Percentiles rank a stretch among this genome's conserved stretches.
phyloP scores from a whole-genome alignment of 2,888 invertebrate species.

The Anagyrus pseudococci region DNA sequence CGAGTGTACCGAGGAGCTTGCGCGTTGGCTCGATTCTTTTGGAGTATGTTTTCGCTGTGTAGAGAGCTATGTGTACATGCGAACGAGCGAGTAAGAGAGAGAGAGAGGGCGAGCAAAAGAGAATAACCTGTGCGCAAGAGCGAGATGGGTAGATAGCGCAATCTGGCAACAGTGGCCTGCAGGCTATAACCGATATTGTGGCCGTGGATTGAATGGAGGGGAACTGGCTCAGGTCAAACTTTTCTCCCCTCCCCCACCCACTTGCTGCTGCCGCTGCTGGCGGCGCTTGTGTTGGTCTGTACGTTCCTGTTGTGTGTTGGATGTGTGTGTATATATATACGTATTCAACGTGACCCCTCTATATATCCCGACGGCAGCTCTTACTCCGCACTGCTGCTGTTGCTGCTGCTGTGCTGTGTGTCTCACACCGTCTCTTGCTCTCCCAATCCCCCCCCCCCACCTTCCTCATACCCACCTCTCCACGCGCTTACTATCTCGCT shows the following conservation, averaged over 20 bases:
- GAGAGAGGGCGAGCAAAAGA: no score
- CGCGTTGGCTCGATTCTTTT: neutral
- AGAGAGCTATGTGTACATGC: neutral
- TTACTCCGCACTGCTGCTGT: slow-evolving; percentile 8
- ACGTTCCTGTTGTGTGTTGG: neutral
- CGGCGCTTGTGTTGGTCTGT: neutral
- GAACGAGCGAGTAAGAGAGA: slow-evolving; percentile 26
- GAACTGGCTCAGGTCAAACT: slow-evolving; percentile 61
- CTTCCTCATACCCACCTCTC: no score
- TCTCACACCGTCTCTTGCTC: neutral
- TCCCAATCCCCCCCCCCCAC: neutral
- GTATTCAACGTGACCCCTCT: slow-evolving; percentile 46
- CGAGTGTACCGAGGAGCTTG: slow-evolving; percentile 19
- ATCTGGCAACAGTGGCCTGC: slow-evolving; percentile 58
- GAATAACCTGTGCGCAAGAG: slow-evolving; percentile 22
- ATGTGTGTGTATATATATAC: no score
- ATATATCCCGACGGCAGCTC: slow-evolving; percentile 29
- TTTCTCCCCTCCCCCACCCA: slow-evolving; percentile 48
- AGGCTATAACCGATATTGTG: slow-evolving; percentile 55
- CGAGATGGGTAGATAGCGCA: slow-evolving; percentile 44
- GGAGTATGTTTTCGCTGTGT: slow-evolving; percentile 8
- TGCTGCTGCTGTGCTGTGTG: neutral
- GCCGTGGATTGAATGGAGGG: slow-evolving; percentile 61
- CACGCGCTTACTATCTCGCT: no score
- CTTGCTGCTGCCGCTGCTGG: slow-evolving; percentile 17